Evolutionary conservation across 2,113 vertebrate species (phyloP).

Genomic region (Tricholaema leucomelas): DNA sequence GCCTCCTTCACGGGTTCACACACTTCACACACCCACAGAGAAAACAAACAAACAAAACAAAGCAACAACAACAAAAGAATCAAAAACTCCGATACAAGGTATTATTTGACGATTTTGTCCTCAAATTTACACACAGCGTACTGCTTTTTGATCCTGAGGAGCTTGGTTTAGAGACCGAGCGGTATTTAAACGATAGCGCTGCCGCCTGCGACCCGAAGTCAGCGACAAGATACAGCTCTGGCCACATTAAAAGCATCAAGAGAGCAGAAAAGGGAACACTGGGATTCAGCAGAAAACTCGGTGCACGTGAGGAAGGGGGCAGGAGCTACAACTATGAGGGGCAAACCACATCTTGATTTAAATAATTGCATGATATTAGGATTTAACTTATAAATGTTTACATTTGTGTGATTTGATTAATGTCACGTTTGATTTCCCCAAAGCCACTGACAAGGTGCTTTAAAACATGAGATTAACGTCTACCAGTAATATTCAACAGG

Average conservation of each 20-base stretch:
- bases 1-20: not conserved
- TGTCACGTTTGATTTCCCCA: slow-evolving; percentile 48
- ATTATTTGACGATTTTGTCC: not conserved
- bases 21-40: too few species aligned
- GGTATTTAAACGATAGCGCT: not conserved
- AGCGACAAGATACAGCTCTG: too few species aligned
- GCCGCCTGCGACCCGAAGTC: not conserved
- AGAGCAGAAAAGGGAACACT: not conserved
- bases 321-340: not conserved
- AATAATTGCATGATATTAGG: slow-evolving; percentile 63
- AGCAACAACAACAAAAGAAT: too few species aligned
- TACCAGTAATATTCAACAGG: slow-evolving; percentile 49
- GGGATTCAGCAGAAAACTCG: not conserved
- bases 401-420: slow-evolving; percentile 52
- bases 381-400: slow-evolving; percentile 63
- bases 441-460: slow-evolving; percentile 39
- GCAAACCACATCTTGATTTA: slow-evolving; percentile 27
- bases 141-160: not conserved
- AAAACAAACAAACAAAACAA: too few species aligned
- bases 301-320: not conserved
- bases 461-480: slow-evolving; percentile 45
- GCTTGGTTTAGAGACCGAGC: not conserved
- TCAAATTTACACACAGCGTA: fast-evolving
- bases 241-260: not conserved
- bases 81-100: too few species aligned